Base-by-base conservation (phyloP, 1,140 invertebrate genomes). In the Rhagoletis pomonella region DNA sequence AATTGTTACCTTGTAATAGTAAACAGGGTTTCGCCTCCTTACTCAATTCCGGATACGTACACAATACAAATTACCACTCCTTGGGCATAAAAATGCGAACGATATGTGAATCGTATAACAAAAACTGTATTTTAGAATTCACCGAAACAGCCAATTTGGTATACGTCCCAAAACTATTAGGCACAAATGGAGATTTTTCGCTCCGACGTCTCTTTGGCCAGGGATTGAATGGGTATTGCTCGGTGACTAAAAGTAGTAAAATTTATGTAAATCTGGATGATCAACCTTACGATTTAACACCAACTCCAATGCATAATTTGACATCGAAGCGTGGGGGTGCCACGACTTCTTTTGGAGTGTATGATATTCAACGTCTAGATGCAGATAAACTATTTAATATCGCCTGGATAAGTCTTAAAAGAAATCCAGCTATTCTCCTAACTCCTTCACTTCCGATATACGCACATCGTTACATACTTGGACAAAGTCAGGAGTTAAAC, bases 11-110 rank as follows among this genome's bases (percentile, higher is more conserved):
- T 3, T 99, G 99, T 94, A 96, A 97, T 91, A 96, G 96, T 64
- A 96, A 96, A 93, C 95, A 96, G 93, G 98, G 98, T 42, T 94
- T 99, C 88, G 96, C 97, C 42, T 96, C 96, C 1, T 93, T 99
- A 44, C 94, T 99, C 19, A 98, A 98, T 93, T 97, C 98, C 14
- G 96, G 96, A 84, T 95, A 96, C 90, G 96, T 99, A 86, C 98
- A 99, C 91, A 98, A 98, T 91, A 97, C 97, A 19, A 96, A 97
- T 91, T 99, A 98, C 93, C 98, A 99, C 94, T 99, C 98, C 0
- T 94, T 99, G 69, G 97, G 96, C 69, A 93, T 99, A 84, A 96
- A 98, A 94, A 95, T 99, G 77, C 95, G 97, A 88, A 96, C 96
- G 73, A 94, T 97, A 81, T 99, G 97, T 94, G 91, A 93, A 2